Percentiles rank a stretch among this genome's conserved stretches.
Conservation (phyloP, 2,888 invertebrate genomes). For the Drosophila rubida region DNA sequence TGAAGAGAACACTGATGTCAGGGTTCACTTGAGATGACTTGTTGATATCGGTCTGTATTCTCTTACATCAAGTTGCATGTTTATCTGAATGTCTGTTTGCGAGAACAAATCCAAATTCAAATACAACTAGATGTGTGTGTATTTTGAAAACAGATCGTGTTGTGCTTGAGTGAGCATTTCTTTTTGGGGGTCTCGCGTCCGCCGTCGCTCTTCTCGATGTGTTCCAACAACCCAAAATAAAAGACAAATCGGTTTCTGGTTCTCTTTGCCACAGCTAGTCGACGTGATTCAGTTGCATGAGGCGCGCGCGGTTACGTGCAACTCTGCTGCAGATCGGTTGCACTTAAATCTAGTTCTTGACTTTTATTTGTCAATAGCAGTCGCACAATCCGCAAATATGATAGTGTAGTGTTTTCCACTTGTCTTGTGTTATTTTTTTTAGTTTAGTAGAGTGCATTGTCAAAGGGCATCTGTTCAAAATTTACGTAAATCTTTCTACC, state of each 20-base stretch:
- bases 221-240: constrained; percentile 64
- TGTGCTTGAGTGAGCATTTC: constrained; percentile 59
- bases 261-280: constrained; percentile 26
- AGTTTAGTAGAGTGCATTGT: constrained; percentile 39
- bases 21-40: not conserved
- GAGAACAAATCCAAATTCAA: not conserved
- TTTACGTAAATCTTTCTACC: constrained; percentile 71
- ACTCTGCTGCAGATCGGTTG: constrained; percentile 61
- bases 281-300: constrained; percentile 73
- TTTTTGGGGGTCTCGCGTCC: constrained; percentile 15
- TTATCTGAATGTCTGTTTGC: constrained; percentile 9
- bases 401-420: constrained; percentile 30
- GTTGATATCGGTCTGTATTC: not conserved
- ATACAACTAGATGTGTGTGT: not conserved
- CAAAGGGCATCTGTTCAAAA: constrained; percentile 28
- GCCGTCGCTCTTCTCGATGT: constrained; percentile 23
- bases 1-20: not conserved
- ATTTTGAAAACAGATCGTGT: constrained; percentile 54
- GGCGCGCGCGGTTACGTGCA: constrained; percentile 72
- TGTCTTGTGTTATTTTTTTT: constrained; percentile 39
- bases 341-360: constrained; percentile 40
- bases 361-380: constrained; percentile 5
- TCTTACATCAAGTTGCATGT: constrained; percentile 2
- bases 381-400: constrained; percentile 35
- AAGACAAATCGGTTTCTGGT: constrained; percentile 33